Percentiles rank a stretch among this genome's conserved stretches.
phyloP scores from a whole-genome alignment of 2,797 vertebrate species.

The Dermochelys coriacea region DNA sequence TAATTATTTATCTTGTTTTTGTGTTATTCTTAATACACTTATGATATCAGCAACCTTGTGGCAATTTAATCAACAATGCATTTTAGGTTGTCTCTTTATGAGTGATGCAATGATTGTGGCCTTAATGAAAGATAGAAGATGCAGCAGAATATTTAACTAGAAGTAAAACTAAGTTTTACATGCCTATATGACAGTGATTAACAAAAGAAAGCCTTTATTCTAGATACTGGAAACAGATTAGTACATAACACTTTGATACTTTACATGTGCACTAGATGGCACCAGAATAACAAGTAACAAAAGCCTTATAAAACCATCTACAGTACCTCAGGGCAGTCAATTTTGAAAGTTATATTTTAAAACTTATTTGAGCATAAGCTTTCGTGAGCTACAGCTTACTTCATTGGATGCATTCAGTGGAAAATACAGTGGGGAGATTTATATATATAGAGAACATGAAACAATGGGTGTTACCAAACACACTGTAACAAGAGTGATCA shows the following conservation, averaged over 20 bases:
- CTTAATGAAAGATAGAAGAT: not conserved
- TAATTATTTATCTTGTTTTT: not conserved
- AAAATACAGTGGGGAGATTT: too few species aligned
- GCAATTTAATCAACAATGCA: not conserved
- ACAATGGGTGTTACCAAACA: too few species aligned
- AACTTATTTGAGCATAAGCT: not conserved
- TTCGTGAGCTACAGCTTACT: too few species aligned
- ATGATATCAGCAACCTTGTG: not conserved
- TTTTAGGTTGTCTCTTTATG: not conserved
- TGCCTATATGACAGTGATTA: not conserved
- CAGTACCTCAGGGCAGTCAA: not conserved
- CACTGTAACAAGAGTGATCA: too few species aligned
- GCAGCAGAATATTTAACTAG: not conserved
- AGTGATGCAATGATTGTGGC: not conserved
- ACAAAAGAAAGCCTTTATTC: not conserved
- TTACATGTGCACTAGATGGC: slow-evolving; percentile 73
- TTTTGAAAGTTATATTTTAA: not conserved
- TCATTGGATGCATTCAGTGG: too few species aligned
- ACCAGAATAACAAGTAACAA: slow-evolving; percentile 43
- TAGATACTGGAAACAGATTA: not conserved
- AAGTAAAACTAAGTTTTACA: not conserved
- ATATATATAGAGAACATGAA: too few species aligned
- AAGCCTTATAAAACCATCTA: not conserved
- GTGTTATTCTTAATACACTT: not conserved
- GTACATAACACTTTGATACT: not conserved